Base-by-base conservation (phyloP, 2,888 invertebrate genomes). In the Leptinotarsa tumamoca region DNA sequence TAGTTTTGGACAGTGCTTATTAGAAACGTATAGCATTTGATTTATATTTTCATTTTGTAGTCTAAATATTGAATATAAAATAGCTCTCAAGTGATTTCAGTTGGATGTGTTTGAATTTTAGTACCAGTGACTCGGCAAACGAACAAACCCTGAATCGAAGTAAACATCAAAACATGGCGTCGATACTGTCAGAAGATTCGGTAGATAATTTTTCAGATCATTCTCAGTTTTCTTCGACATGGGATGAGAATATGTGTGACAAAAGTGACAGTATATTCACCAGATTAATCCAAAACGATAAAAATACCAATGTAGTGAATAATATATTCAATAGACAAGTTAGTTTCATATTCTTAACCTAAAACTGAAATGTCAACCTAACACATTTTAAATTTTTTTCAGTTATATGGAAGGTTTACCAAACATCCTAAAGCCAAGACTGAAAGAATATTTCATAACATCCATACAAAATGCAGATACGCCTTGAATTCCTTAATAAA, bases 371-470 rank as follows among this genome's bases (percentile, higher is more conserved):
- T 73, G 77, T 78, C 70, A 78, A 77, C 76, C 74, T 70, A 77
- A 82, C 74, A 76, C 69, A 74, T 75, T 78, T 63, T 72, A 78
- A 68, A 79, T 78, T 80, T 50, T 78, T 86, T 86, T 54, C 78
- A 89, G 89, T 80, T 88, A 67, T 88, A 86, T 80, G 89, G 88
- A 76, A 80, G 87, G 77, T 86, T 88, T 84, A 80, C 87, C 50
- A 87, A 84, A 79, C 85, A 85, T 84, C 83, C 87, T 78, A 87
- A 83, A 84, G 84, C 86, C 23, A 88, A 87, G 86, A 88, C 88
- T 85, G 89, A 89, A 84, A 85, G 83, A 80, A 82, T 87, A 82
- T 88, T 88, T 81, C 85, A 85, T 73, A 83, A 85, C 81, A 83
- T 89, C 74, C 88, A 88, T 82, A 83, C 83, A 74, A 87, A 86